Evolutionary conservation across 2,888 invertebrate species (phyloP), one percentile per base, ranked within the genome.

Genomic region (Heliconius ethilla): DNA sequence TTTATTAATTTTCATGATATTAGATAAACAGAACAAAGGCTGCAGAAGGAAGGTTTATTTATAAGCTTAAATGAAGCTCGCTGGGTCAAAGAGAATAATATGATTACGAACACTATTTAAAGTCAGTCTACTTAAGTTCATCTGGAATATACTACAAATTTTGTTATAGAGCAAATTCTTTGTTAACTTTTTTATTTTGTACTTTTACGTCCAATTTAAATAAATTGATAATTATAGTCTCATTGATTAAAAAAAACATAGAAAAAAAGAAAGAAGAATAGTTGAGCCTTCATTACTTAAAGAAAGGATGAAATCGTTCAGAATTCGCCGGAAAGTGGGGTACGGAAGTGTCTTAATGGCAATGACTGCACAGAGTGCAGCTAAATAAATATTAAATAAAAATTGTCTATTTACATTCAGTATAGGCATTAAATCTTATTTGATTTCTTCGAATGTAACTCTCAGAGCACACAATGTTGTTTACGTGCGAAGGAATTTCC

Each of bases 401-500:
- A 27, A 70, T 27, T 13, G 3, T 72, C 59, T 59, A 33, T 59
- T 72, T 59, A 72, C 33, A 6, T 70, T 18, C 9, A 15, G 15
- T n/a, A 51, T 40, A 76, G 59, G 55, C 72, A 72, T 75, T 76
- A 79, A 77, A 78, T 77, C 75, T 77, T 74, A 55, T 51, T 40
- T 63, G 51, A 78, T 79, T 80, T 78, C 75, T 77, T 51, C 40
- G 63, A 75, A 75, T 74, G 62, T 76, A 75, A 75, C 75, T 74
- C 25, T 62, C 63, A 69, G 66, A 75, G 55, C 75, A 37, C 76
- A 79, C 81, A 80, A 79, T 70, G 79, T 79, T 83, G 81, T 83
- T 82, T 83, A 82, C 81, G 77, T 79, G 78, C 79, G 78, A 74
- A 79, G 82, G 81, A 81, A 83, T 83, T 84, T 83, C 83, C 81